Conservation (phyloP, 2,797 vertebrate species). For the Apogon hyalosoma region DNA sequence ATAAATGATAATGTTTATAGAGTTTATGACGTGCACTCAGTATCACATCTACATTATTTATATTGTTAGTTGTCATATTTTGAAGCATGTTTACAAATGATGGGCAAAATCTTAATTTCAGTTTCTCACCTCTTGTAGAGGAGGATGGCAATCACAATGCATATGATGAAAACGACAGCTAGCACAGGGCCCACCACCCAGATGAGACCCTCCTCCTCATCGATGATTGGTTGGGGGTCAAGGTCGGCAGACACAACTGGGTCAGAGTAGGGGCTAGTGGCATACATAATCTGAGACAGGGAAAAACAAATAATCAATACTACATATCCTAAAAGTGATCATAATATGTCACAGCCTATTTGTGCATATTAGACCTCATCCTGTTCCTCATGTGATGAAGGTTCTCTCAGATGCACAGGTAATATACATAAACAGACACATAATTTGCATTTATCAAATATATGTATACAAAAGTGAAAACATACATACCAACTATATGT, state of each 20-base stretch:
- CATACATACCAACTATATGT: no score
- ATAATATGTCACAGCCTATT: not conserved
- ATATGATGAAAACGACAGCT: constrained; percentile 99
- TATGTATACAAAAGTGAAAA: no score
- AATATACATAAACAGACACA: no score
- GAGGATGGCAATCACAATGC: constrained; percentile 98
- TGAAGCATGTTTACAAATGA: not conserved
- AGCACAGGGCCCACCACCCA: constrained; percentile 99
- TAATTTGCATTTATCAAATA: no score
- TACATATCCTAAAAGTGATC: not conserved
- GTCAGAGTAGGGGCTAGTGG: constrained; percentile 97
- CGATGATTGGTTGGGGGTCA: constrained; percentile 97
- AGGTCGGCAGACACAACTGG: constrained; percentile 95
- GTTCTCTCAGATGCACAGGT: no score
- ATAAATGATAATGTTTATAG: constrained; percentile 10
- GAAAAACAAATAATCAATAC: constrained; percentile 40
- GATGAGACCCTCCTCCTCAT: constrained; percentile 98
- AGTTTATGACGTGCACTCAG: not conserved
- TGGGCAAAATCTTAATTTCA: not conserved
- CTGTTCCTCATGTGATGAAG: not conserved
- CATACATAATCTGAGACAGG: constrained; percentile 92
- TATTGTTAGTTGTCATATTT: not conserved
- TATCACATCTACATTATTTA: not conserved
- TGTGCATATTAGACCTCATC: not conserved
- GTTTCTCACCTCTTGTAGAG: constrained; percentile 96